Evolutionary conservation across 2,797 vertebrate genomes (phyloP).

Genomic region (Hoplostethus atlanticus): DNA sequence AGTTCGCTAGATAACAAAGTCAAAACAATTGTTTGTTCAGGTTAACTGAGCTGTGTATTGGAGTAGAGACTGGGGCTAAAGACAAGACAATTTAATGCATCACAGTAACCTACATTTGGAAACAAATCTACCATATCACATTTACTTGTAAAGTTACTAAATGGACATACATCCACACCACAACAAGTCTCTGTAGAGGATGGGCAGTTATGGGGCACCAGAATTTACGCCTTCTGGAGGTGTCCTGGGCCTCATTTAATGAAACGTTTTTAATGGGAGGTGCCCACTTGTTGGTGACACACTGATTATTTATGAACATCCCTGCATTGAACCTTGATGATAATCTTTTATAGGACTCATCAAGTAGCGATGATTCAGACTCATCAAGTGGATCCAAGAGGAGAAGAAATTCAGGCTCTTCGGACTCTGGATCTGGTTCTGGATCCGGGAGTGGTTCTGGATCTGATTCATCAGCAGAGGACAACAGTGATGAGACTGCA

Average conservation of each 20-base stretch:
- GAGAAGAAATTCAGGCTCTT: slow-evolving; percentile 89
- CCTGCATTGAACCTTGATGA: neutral
- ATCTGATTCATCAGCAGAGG: slow-evolving; percentile 89
- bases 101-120: too few relatives aligned
- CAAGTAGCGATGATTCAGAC: slow-evolving; percentile 77
- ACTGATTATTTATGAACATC: neutral
- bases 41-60: too few relatives aligned
- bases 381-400: slow-evolving; percentile 85
- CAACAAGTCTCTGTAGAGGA: neutral
- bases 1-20: too few relatives aligned
- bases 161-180: too few relatives aligned
- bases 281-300: neutral
- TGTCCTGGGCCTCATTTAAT: neutral
- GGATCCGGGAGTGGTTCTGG: slow-evolving; percentile 87
- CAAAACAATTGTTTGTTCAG: too few relatives aligned
- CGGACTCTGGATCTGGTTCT: slow-evolving; percentile 88
- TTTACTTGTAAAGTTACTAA: too few relatives aligned
- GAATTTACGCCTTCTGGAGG: neutral
- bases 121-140: too few relatives aligned
- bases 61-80: too few relatives aligned
- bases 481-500: slow-evolving; percentile 93
- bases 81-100: too few relatives aligned
- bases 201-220: neutral
- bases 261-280: neutral
- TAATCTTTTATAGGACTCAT: slow-evolving; percentile 87